These are phyloP conservation scores for Syngnathus floridae DNA, from an alignment of 2,113 vertebrate species.

Conservation along the genomic window DNA sequence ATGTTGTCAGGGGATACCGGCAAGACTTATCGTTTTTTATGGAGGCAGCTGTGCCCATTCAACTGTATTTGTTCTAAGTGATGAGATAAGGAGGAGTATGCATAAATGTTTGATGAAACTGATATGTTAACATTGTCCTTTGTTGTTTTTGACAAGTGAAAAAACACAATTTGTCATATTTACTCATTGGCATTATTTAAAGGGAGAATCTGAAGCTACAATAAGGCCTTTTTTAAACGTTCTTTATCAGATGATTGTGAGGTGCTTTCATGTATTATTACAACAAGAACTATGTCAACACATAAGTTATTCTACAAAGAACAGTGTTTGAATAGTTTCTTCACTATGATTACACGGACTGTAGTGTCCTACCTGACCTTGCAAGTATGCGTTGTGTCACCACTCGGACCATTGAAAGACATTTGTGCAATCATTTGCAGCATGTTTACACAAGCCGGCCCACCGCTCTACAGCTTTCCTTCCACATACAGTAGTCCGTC, in stretches of 20 bases:
- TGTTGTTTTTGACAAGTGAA: constrained; percentile 9
- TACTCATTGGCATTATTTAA: neutral
- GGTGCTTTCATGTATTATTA: neutral
- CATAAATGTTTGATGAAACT: constrained; percentile 35
- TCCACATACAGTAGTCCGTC: constrained; percentile 20
- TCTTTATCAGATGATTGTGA: neutral
- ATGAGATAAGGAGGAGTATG: constrained; percentile 45
- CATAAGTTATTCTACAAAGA: neutral
- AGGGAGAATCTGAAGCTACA: constrained; percentile 2
- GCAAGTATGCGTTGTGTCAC: neutral
- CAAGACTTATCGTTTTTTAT: constrained; percentile 41
- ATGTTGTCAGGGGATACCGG: constrained; percentile 62
- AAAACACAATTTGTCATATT: constrained; percentile 15
- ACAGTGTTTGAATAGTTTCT: neutral
- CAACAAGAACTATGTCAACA: neutral
- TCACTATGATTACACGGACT: neutral
- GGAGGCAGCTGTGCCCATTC: constrained; percentile 51
- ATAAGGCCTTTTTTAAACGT: neutral
- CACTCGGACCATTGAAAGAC: constrained; percentile 2
- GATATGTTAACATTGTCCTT: constrained; percentile 18
- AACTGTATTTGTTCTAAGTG: constrained; percentile 51
- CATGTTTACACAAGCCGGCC: constrained; percentile 6
- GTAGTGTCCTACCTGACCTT: neutral
- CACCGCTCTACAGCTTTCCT: constrained; percentile 19
- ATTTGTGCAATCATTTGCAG: constrained; percentile 27